These are phyloP conservation scores for Sebastes itinus DNA, from an alignment of 2,797 vertebrate genomes.

Conservation along the genomic window DNA sequence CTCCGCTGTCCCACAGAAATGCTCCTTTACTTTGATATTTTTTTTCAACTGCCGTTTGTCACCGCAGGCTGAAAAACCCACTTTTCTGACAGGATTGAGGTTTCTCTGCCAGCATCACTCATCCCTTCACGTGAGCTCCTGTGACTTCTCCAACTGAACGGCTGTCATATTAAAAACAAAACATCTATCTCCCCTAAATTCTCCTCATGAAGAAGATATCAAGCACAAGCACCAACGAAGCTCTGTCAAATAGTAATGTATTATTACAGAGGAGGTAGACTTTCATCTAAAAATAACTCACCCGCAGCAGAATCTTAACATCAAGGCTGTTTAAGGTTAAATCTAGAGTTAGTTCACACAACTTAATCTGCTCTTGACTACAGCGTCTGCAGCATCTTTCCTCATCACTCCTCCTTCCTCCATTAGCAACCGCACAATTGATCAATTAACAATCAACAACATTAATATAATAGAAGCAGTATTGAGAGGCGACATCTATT, in stretches of 20 bases:
- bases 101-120: not conserved
- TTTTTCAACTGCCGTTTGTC: not conserved
- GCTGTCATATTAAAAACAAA: conserved; percentile 15
- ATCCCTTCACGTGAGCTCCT: not conserved
- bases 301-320: conserved; percentile 20
- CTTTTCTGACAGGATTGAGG: not conserved
- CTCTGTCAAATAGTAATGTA: conserved; percentile 51
- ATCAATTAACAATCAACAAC: not conserved
- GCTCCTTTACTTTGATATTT: not conserved
- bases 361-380: not conserved
- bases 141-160: not conserved
- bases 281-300: conserved; percentile 68
- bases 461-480: too few species aligned
- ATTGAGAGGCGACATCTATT: not conserved
- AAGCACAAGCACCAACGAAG: not conserved
- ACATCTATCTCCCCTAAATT: not conserved
- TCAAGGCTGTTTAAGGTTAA: conserved; percentile 38
- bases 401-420: not conserved
- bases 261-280: conserved; percentile 65
- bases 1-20: not conserved
- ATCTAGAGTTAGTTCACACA: conserved; percentile 8
- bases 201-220: not conserved
- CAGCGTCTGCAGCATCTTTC: too few species aligned
- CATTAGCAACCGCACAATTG: not conserved
- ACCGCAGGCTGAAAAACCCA: not conserved